Base-by-base conservation (phyloP, 2,113 vertebrate genomes). In the Ciconia maguari region DNA sequence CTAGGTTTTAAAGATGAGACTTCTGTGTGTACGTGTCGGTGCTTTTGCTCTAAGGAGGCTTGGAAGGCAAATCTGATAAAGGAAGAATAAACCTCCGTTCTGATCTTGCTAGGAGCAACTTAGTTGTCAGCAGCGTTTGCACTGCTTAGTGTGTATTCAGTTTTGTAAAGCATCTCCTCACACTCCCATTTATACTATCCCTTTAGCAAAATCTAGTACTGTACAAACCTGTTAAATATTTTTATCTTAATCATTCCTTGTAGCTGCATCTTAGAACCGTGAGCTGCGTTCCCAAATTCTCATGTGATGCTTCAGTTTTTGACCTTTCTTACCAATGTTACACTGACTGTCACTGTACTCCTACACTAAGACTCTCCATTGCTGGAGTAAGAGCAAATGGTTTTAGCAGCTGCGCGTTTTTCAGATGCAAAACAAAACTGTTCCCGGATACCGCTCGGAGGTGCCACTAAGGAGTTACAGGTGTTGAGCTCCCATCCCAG, bases 261-360 rank as follows among this genome's bases (percentile, higher is more conserved):
- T 76, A 81, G 49, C 42, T 80, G 22, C 7, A 11, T 55, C 46
- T 74, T 5, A 3, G 55, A 88, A 8, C 41, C 25, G 5, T 2
- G 34, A 49, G 57, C 26, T 36, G 32, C 7, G 25, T 25, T 65
- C 72, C 64, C 32, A 58, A 4, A 48, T 60, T 55, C 78, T 74
- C 11, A 0, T 2, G 49, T 38, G 49, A 13, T 0, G 0, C 12
- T 66, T 79, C 1, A 36, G 0, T 87, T 89, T 91, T 46, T 70
- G 80, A 70, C 86, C 80, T 86, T 27, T 52, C 65, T 49, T 34
- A 46, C 13, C 7, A 1, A 2, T 10, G 52, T 74, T 3, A 0
- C 0, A 0, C 48, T 44, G 62, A 6, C 62, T 54, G n/a, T 46
- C 10, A 6, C n/a, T 10, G 41, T 10, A 7, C 46, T 69, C 19